These are phyloP conservation scores for Dasypus novemcinctus DNA, from an alignment of 2,113 vertebrate genomes.

Conservation along the genomic window DNA sequence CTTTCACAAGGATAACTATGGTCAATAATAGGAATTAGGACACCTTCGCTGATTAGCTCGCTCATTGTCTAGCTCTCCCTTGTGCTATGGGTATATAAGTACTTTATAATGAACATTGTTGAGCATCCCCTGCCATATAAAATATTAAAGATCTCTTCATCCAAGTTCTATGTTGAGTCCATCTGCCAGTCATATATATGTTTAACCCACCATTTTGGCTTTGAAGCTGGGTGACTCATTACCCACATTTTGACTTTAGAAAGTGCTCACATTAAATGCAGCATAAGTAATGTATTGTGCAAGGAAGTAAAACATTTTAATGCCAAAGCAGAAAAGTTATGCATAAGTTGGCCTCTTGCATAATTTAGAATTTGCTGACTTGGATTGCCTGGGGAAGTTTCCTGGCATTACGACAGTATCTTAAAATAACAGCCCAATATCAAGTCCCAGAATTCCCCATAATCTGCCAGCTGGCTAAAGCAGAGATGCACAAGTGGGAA, in stretches of 20 bases:
- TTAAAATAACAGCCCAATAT: slow-evolving; percentile 84
- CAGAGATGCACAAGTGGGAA: slow-evolving; percentile 70
- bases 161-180: slow-evolving; percentile 23
- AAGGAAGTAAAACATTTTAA: slow-evolving; percentile 44
- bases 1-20: accelerated
- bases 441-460: slow-evolving; percentile 80
- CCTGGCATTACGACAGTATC: slow-evolving; percentile 82
- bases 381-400: slow-evolving; percentile 82
- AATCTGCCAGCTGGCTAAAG: slow-evolving; percentile 79
- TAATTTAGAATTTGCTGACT: slow-evolving; percentile 78
- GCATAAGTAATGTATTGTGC: slow-evolving; percentile 62
- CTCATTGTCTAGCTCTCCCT: background rate
- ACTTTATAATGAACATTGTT: background rate
- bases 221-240: background rate
- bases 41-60: background rate
- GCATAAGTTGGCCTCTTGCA: slow-evolving; percentile 75
- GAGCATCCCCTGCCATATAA: background rate
- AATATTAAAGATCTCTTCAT: background rate
- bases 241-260: slow-evolving; percentile 23
- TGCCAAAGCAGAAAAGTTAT: slow-evolving; percentile 70
- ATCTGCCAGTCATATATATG: background rate
- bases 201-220: slow-evolving; percentile 20
- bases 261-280: background rate
- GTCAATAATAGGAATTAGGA: background rate
- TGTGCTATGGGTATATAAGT: background rate